Conservation (phyloP, 64 coral and sea anemone species). For the Dendrophyllia cribrosa region DNA sequence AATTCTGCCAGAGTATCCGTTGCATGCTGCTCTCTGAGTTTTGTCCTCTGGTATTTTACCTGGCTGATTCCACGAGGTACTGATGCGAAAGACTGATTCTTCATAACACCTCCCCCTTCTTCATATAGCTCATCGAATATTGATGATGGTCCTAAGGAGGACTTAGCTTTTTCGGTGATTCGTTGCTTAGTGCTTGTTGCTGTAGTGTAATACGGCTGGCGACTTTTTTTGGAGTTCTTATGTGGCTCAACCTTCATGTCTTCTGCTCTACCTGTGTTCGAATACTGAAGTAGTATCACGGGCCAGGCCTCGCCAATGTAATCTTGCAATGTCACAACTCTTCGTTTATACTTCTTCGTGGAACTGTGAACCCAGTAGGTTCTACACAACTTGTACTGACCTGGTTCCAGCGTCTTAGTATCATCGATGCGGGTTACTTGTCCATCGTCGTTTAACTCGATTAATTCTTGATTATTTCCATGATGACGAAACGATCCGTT, state of each 20-base stretch:
- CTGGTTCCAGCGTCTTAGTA: not conserved
- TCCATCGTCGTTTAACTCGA: not conserved
- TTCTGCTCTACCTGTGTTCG: constrained; percentile 22
- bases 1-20: not conserved
- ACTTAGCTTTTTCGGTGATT: not conserved
- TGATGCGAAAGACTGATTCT: too few species aligned
- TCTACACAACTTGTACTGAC: not conserved
- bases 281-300: constrained; percentile 14
- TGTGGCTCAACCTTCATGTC: constrained; percentile 1
- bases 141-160: not conserved
- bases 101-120: not conserved
- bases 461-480: not conserved
- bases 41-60: not conserved
- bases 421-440: not conserved
- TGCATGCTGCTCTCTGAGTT: not conserved
- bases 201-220: not conserved
- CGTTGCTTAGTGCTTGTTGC: not conserved
- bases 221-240: not conserved
- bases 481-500: not conserved
- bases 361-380: not conserved
- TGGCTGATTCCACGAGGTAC: not conserved
- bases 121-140: not conserved
- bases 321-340: not conserved
- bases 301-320: not conserved
- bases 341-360: not conserved